phyloP scores from a whole-genome alignment of 2,888 invertebrate genomes.

The Rosalia funebris region DNA sequence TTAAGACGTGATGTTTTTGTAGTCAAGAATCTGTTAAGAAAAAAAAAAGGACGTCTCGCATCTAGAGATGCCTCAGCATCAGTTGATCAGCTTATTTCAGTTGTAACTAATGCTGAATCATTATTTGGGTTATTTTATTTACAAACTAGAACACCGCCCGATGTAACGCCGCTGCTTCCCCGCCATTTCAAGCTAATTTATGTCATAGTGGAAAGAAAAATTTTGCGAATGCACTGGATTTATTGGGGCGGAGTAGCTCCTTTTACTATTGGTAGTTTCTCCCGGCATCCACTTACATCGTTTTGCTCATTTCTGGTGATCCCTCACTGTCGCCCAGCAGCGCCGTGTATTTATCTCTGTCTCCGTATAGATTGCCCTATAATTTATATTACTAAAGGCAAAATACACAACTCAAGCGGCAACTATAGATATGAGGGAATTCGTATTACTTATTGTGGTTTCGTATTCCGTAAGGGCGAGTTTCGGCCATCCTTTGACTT shows the following conservation, averaged over 20 bases:
- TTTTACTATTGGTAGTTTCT: slow-evolving; percentile 48
- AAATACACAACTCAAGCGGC: slow-evolving; percentile 27
- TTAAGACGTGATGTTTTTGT: too few relatives aligned
- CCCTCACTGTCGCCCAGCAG: slow-evolving; percentile 53
- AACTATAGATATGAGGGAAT: too few relatives aligned
- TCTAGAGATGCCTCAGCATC: too few relatives aligned
- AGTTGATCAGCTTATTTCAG: too few relatives aligned
- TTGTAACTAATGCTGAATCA: too few relatives aligned
- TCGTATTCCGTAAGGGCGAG: too few relatives aligned
- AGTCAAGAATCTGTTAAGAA: too few relatives aligned
- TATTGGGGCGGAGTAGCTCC: slow-evolving; percentile 44
- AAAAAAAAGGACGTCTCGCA: too few relatives aligned
- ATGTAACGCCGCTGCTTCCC: not conserved
- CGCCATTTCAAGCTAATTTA: slow-evolving; percentile 35
- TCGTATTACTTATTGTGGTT: too few relatives aligned
- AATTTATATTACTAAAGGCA: slow-evolving; percentile 50
- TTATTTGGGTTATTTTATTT: too few relatives aligned
- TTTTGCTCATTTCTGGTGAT: slow-evolving; percentile 55
- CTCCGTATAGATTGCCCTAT: slow-evolving; percentile 55
- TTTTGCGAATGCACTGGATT: slow-evolving; percentile 45
- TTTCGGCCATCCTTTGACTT: too few relatives aligned
- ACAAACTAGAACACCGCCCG: too few relatives aligned
- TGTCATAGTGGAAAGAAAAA: slow-evolving; percentile 43
- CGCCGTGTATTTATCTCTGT: slow-evolving; percentile 54
- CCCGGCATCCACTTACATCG: slow-evolving; percentile 54